Conservation (phyloP, 1,140 invertebrate genomes). For the Bombus superbus region DNA sequence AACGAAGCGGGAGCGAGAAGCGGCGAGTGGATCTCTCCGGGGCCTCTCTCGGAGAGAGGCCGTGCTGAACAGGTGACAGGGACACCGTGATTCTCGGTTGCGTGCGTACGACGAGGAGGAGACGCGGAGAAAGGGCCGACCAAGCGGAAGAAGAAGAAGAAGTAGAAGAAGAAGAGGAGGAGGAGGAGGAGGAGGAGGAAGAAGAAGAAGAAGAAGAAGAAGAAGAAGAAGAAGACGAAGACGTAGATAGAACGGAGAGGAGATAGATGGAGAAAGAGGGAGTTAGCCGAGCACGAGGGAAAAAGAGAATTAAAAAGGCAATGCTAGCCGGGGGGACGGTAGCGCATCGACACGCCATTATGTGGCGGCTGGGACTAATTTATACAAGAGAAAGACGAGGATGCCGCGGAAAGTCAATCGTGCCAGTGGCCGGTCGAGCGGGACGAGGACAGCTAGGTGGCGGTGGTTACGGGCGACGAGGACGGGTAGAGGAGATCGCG, state of each 20-base stretch:
- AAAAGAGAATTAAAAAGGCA: conserved; percentile 59
- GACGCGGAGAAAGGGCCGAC: conserved; percentile 22
- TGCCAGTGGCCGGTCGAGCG: conserved; percentile 49
- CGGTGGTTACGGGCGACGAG: conserved; percentile 33
- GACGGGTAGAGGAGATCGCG: conserved; percentile 54
- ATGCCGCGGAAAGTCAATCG: conserved; percentile 77
- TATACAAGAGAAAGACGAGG: conserved; percentile 81
- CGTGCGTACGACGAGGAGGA: conserved; percentile 8
- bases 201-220: neutral
- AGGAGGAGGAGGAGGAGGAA: no score
- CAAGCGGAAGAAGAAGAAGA: conserved; percentile 27
- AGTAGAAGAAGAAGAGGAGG: no score
- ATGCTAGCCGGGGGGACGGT: conserved; percentile 77
- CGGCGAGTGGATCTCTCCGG: neutral
- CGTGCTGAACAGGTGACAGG: neutral
- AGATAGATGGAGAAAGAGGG: neutral
- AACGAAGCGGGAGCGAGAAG: conserved; percentile 39
- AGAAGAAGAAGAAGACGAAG: conserved; percentile 9
- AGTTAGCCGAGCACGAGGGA: conserved; percentile 29
- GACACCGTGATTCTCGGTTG: neutral
- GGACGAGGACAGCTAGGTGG: conserved; percentile 35
- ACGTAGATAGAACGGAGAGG: conserved; percentile 45
- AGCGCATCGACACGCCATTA: conserved; percentile 83
- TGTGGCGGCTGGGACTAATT: conserved; percentile 83
- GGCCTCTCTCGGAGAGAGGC: neutral